Percentiles rank a stretch among this genome's conserved stretches.
phyloP scores from a whole-genome alignment of 1,140 invertebrate genomes.

The Anastrepha obliqua region DNA sequence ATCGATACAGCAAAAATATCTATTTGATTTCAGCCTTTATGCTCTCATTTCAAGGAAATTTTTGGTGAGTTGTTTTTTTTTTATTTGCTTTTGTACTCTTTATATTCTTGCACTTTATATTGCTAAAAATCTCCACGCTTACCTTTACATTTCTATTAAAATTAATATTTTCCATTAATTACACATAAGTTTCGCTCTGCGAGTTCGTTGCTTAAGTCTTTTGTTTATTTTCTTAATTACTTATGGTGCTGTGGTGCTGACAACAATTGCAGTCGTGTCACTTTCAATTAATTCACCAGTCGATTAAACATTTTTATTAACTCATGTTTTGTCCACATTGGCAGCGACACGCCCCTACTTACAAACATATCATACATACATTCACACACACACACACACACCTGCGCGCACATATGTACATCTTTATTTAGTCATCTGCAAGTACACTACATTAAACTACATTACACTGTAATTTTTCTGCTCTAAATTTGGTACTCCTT shows the following conservation, averaged over 20 bases:
- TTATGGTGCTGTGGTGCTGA: neutral
- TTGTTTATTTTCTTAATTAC: conserved; percentile 13
- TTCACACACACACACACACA: neutral
- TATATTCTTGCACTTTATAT: too few relatives aligned
- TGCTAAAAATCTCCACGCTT: too few relatives aligned
- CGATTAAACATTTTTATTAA: conserved; percentile 24
- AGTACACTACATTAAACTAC: conserved; percentile 35
- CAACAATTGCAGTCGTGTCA: conserved; percentile 33
- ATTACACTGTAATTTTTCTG: conserved; percentile 46
- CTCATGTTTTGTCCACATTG: neutral
- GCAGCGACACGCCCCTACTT: neutral
- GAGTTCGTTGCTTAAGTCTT: conserved; percentile 56
- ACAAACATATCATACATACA: neutral
- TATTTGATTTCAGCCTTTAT: too few relatives aligned
- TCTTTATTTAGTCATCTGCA: conserved; percentile 34
- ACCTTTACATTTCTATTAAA: neutral
- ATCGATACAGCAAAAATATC: too few relatives aligned
- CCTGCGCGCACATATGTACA: neutral
- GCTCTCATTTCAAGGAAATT: too few relatives aligned
- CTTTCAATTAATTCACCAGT: conserved; percentile 33
- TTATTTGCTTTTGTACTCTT: too few relatives aligned
- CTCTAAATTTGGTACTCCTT: conserved; percentile 38
- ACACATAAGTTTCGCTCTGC: neutral
- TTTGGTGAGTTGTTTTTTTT: too few relatives aligned
- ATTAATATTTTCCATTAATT: neutral